Evolutionary conservation across 1,140 invertebrate species (phyloP).

Genomic region (Condylostylus longicornis): DNA sequence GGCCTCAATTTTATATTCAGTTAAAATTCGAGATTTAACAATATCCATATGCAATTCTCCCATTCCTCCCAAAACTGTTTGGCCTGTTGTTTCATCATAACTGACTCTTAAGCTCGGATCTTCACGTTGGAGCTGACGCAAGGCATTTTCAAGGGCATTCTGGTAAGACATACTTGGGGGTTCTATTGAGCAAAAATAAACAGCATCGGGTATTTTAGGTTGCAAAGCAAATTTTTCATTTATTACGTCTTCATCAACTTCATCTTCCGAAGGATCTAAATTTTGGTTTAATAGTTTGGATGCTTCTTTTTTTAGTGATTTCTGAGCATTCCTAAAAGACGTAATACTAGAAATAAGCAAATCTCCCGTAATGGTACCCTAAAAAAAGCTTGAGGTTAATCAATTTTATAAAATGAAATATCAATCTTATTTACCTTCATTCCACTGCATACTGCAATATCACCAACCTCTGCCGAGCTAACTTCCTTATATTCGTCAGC

Average conservation of each 20-base stretch:
- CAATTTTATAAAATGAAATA: conserved; percentile 1
- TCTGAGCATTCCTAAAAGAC: conserved; percentile 40
- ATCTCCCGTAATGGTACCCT: conserved; percentile 70
- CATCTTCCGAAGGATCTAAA: conserved; percentile 11
- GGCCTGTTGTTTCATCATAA: conserved; percentile 60
- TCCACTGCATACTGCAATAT: conserved; percentile 81
- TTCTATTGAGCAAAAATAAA: conserved; percentile 96
- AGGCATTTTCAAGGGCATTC: conserved; percentile 61
- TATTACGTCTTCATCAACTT: conserved; percentile 14
- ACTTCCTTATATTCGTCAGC: conserved; percentile 77
- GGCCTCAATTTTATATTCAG: conserved; percentile 84
- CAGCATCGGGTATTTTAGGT: conserved; percentile 70
- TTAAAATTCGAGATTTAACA: conserved; percentile 69
- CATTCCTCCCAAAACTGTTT: conserved; percentile 81
- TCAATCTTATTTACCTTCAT: conserved; percentile 46
- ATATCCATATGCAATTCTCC: conserved; percentile 95
- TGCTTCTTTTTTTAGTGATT: conserved; percentile 33
- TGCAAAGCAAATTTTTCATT: conserved; percentile 37
- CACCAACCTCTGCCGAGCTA: conserved; percentile 48
- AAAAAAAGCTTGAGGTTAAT: conserved; percentile 11
- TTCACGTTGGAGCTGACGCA: conserved; percentile 74
- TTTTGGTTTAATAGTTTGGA: conserved; percentile 5
- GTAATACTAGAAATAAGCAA: conserved; percentile 51
- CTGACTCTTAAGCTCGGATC: conserved; percentile 83
- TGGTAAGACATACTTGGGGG: conserved; percentile 66